phyloP scores from a whole-genome alignment of 2,797 vertebrate species.

The Margarornis squamiger region DNA sequence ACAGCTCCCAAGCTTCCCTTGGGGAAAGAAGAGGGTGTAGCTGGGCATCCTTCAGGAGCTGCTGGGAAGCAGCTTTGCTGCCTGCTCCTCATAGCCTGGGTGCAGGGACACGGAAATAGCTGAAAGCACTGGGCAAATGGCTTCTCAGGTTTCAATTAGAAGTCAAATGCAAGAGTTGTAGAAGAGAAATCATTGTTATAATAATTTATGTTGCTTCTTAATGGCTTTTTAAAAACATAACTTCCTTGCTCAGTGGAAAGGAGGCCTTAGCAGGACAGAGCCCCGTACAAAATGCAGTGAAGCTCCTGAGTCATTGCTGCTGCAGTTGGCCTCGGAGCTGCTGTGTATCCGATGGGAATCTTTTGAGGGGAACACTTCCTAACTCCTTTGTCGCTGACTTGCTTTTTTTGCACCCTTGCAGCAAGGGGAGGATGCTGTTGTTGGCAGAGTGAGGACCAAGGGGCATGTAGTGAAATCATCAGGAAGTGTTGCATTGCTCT shows the following conservation, averaged over 20 bases:
- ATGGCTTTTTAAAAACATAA: not conserved
- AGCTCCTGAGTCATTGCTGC: not conserved
- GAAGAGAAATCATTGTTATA: not conserved
- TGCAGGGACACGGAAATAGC: not conserved
- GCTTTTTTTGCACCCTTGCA: not conserved
- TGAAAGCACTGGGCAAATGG: not conserved
- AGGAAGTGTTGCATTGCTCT: fast-evolving
- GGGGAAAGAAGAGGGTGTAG: not conserved
- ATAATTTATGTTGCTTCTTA: not conserved
- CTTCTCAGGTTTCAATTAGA: not conserved
- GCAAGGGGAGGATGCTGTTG: not conserved
- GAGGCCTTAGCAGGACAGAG: not conserved
- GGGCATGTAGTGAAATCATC: not conserved
- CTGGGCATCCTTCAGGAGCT: not conserved
- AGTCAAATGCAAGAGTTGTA: not conserved
- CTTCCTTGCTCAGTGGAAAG: not conserved
- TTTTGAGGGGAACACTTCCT: not conserved
- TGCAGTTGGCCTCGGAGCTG: not conserved
- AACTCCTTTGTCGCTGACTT: not conserved
- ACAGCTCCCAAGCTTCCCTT: fast-evolving
- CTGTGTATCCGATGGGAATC: not conserved
- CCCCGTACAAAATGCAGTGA: not conserved
- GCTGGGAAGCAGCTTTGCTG: not conserved
- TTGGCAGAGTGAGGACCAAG: not conserved
- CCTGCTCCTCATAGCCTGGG: fast-evolving